Base-by-base conservation (phyloP, 2,113 vertebrate genomes). In the Saccopteryx bilineata region DNA sequence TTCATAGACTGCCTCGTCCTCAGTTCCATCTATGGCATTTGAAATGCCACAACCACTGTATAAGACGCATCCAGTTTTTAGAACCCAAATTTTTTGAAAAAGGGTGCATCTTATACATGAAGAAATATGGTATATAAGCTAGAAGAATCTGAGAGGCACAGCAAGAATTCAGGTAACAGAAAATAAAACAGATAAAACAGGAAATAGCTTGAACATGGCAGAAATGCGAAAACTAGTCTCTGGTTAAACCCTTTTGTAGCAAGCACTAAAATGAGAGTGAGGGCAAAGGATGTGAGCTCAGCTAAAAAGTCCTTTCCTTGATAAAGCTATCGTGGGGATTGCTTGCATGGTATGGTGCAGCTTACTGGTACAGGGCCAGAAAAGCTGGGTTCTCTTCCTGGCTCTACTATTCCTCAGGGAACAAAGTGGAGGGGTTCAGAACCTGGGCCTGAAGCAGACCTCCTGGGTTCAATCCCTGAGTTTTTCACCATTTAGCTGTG, bases 121-220 rank as follows among this genome's bases (percentile, higher is more conserved):
- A 39, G 39, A 39, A 39, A 39, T 39, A 39, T 39, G 39, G 39
- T 39, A 76, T 7, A 61, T 83, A 90, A 82, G 28, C 19, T 31
- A 63, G 68, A 81, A 84, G 65, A 94, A 68, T 60, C 7, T 68
- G 68, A 85, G 19, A 54, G 46, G 17, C n/a, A 68, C 28, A 69
- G 58, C 33, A 78, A 58, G 66, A 52, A 95, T 91, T 85, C 69
- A 61, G 31, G 50, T 75, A 93, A 89, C 11, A 86, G 24, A 66
- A 10, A 78, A 69, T 50, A 91, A 79, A 85, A 91, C 78, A 81
- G 9, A 52, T 90, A 71, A 84, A 93, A 90, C 5, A 65, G 60
- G 61, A 92, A 95, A 78, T 58, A 95, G 78, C 82, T 88, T 28
- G 52, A 78, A 58, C 69, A 24, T 72, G 63, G 31, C 28, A 92